Evolutionary conservation across 2,797 vertebrate genomes (phyloP).

Genomic region (Eidolon dupreanum): DNA sequence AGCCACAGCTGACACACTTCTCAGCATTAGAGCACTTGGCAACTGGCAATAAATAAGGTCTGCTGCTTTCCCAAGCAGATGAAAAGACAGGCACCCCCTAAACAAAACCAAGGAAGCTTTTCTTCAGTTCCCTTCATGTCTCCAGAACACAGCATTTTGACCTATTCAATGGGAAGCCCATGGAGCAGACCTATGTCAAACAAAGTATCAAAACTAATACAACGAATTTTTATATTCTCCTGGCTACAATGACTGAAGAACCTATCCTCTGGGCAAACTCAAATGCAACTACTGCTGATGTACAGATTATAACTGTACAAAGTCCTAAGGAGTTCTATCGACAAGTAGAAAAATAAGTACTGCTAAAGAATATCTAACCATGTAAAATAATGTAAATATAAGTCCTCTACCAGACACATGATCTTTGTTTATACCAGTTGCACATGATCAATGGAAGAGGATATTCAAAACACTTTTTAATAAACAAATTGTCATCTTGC

Average conservation of each 20-base stretch:
- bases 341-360: constrained; percentile 80
- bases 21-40: constrained; percentile 44
- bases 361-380: constrained; percentile 80
- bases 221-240: constrained; percentile 61
- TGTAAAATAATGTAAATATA: constrained; percentile 71
- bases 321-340: constrained; percentile 81
- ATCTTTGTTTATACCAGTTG: constrained; percentile 81
- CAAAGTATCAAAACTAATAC: constrained; percentile 74
- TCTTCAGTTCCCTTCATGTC: constrained; percentile 57
- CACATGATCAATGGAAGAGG: constrained; percentile 78
- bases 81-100: constrained; percentile 60
- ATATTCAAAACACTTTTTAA: constrained; percentile 80
- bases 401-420: constrained; percentile 75
- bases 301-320: constrained; percentile 82
- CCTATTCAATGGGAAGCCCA: constrained; percentile 46
- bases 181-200: constrained; percentile 56
- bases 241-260: constrained; percentile 60
- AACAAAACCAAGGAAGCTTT: constrained; percentile 58
- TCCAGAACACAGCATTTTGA: constrained; percentile 62
- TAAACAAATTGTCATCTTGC: constrained; percentile 80
- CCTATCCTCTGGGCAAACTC: constrained; percentile 7
- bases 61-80: constrained; percentile 58
- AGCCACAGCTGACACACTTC: constrained; percentile 55
- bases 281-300: constrained; percentile 70
- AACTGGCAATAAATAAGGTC: constrained; percentile 27